Evolutionary conservation across 2,797 vertebrate genomes (phyloP).

Genomic region (Neosilurus mollespiculum): DNA sequence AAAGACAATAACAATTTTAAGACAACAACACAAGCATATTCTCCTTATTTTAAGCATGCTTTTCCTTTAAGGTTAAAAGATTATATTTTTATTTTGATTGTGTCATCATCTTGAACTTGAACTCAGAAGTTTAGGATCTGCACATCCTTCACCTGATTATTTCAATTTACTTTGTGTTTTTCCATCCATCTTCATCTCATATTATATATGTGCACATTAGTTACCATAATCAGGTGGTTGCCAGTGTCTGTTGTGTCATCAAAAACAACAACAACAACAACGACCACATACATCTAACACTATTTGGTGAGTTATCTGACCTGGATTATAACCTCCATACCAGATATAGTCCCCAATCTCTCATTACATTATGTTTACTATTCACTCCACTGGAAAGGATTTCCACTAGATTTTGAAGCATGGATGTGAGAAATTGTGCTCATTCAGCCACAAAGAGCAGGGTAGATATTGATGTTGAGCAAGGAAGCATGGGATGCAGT

Average conservation of each 20-base stretch:
- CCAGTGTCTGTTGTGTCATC: not conserved
- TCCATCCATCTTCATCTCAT: not conserved
- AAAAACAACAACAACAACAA: not conserved
- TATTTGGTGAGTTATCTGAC: too few species aligned
- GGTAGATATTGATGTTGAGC: not conserved
- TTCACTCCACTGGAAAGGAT: not conserved
- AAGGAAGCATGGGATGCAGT: not conserved
- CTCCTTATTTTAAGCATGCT: not conserved
- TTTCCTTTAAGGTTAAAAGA: not conserved
- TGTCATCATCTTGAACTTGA: not conserved
- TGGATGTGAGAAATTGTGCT: not conserved
- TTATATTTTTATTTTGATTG: not conserved
- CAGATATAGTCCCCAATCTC: not conserved
- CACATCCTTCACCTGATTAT: not conserved
- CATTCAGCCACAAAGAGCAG: not conserved
- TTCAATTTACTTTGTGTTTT: not conserved
- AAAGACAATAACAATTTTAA: too few species aligned
- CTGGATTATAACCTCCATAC: not conserved
- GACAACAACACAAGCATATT: too few species aligned
- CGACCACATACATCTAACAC: too few species aligned
- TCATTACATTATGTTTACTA: not conserved
- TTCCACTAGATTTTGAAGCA: not conserved
- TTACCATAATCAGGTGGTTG: not conserved
- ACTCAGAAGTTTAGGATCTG: not conserved
- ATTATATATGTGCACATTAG: not conserved